A percentile compares a stretch with the other conserved stretches of the same genome.
Evolutionary conservation across 2,888 invertebrate genomes (phyloP).

Genomic region (Alloplasta piceator): DNA sequence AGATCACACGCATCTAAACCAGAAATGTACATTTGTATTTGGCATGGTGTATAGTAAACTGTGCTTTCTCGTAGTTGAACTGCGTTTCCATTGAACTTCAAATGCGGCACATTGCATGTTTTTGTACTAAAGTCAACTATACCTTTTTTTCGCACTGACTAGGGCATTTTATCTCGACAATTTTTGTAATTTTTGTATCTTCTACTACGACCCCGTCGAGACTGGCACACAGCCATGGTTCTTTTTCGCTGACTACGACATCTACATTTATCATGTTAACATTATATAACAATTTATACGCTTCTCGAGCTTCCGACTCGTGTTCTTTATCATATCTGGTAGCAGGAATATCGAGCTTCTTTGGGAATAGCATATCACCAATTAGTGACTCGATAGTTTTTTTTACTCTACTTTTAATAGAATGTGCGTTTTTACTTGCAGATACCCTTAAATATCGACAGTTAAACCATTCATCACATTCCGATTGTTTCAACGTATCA

Average conservation of each 20-base stretch:
- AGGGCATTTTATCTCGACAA: slow-evolving; percentile 61
- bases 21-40: slow-evolving; percentile 60
- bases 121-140: slow-evolving; percentile 45
- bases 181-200: slow-evolving; percentile 37
- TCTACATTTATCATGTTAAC: slow-evolving; percentile 53
- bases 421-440: slow-evolving; percentile 23
- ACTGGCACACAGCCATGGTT: slow-evolving; percentile 65
- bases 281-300: slow-evolving; percentile 20
- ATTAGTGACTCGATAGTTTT: slow-evolving; percentile 33
- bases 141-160: slow-evolving; percentile 43
- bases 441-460: slow-evolving; percentile 32
- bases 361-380: slow-evolving; percentile 32
- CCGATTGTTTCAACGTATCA: slow-evolving; percentile 24
- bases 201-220: slow-evolving; percentile 60
- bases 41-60: slow-evolving; percentile 58
- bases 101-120: slow-evolving; percentile 45
- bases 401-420: slow-evolving; percentile 21
- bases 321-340: slow-evolving; percentile 39
- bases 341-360: slow-evolving; percentile 39
- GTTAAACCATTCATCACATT: slow-evolving; percentile 27
- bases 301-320: slow-evolving; percentile 27
- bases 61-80: slow-evolving; percentile 35
- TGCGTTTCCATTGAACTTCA: slow-evolving; percentile 31
- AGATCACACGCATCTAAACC: slow-evolving; percentile 61
- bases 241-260: slow-evolving; percentile 48